Evolutionary conservation across 2,113 vertebrate species (phyloP), one percentile per base, ranked within the genome.

Genomic region (Passer domesticus): DNA sequence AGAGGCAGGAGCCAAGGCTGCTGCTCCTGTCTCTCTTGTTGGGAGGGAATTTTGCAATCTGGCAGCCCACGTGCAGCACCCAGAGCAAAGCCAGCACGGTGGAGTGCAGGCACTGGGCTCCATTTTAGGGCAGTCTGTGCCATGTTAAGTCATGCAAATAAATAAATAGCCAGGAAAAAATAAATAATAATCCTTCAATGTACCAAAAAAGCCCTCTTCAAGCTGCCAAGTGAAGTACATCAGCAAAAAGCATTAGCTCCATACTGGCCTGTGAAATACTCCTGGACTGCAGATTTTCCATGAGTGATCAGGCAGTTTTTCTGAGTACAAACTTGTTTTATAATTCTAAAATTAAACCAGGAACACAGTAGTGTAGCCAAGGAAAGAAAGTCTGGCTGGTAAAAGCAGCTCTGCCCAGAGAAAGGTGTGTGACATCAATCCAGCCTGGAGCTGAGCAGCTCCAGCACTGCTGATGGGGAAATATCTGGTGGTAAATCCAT

Each of bases 281-380:
- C 69, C 79, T 89, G 83, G 95, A 76, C 74, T 67, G 59, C 53
- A 63, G 68, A 68, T 78, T 92, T 95, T 96, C 90, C 93, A 68
- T 79, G 81, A 92, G 67, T 30, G 77, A 76, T 69, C 77, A 62
- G 62, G 62, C 67, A 64, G 53, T 64, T 92, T 95, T 91, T 75
- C 80, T 55, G 50, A 52, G 66, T 47, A 72, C 11, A 94, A 85
- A 92, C 46, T 62, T 83, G 73, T 37, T 80, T 70, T 85, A 41
- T 72, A 68, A 58, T 58, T 59, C 95, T 96, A 94, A 96, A 96
- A 87, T 94, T 92, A 96, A 83, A 79, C 9, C 43, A 58, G 33
- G 55, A 92, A 52, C 46, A 21, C 18, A 35, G 62, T 6, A 59
- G 21, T 8, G 67, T 30, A 84, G 83, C 83, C 92, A 94, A 92